A percentile compares a stretch with the other conserved stretches of the same genome.
These are phyloP conservation scores for Enteromius argenteus DNA, from an alignment of 2,797 vertebrate genomes.

Conservation along the genomic window DNA sequence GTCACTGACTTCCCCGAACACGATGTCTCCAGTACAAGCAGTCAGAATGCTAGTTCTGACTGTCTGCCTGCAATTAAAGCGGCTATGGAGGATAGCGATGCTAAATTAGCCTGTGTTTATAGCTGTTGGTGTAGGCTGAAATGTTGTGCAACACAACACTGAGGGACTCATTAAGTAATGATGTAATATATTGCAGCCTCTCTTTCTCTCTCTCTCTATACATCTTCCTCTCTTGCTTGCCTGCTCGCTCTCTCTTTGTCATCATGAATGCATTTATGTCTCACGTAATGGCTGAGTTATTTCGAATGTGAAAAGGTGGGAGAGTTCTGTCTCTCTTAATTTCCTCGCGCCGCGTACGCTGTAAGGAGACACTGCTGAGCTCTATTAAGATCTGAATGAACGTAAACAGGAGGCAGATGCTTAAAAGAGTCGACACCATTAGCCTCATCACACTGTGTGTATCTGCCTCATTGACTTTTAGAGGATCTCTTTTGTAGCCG, in stretches of 20 bases:
- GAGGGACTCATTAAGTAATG: constrained; percentile 59
- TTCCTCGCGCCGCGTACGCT: constrained; percentile 10
- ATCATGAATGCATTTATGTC: constrained; percentile 32
- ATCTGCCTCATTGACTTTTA: constrained; percentile 76
- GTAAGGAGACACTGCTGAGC: constrained; percentile 42
- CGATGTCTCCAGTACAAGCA: constrained; percentile 1
- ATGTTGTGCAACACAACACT: constrained; percentile 43
- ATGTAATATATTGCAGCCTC: constrained; percentile 51
- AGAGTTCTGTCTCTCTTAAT: constrained; percentile 37
- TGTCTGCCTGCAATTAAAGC: constrained; percentile 44
- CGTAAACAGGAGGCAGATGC: constrained; percentile 73
- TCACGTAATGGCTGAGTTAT: constrained; percentile 11
- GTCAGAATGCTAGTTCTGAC: constrained; percentile 15
- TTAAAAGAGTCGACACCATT: constrained; percentile 72
- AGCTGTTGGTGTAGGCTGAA: constrained; percentile 32
- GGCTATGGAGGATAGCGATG: constrained; percentile 53
- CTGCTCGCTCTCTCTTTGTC: constrained; percentile 3
- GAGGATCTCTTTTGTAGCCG: constrained; percentile 72
- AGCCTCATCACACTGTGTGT: constrained; percentile 72
- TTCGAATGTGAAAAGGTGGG: constrained; percentile 22
- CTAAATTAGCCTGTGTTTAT: constrained; percentile 62
- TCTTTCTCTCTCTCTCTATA: constrained; percentile 29
- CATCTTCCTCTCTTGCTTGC: constrained; percentile 3
- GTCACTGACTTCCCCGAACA: neutral
- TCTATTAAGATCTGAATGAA: constrained; percentile 65